Conservation (phyloP, 2,888 invertebrate species). For the Prionchulus punctatus region DNA sequence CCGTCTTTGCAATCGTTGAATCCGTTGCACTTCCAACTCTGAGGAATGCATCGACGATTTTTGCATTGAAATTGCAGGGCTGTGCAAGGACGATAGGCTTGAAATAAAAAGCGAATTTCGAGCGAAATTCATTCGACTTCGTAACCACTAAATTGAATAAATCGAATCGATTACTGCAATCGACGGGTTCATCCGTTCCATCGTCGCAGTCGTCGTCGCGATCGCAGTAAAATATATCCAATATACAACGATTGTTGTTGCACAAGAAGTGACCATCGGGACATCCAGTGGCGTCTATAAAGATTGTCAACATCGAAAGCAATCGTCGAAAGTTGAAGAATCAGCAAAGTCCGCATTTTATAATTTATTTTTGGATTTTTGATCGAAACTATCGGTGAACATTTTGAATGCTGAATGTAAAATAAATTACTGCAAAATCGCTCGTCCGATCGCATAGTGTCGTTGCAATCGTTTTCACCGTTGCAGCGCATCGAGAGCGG, state of each 20-base stretch:
- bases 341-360: too few species aligned
- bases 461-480: constrained; percentile 9
- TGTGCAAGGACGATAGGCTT: neutral
- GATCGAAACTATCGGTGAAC: too few species aligned
- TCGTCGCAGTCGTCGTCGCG: constrained; percentile 57
- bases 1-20: constrained; percentile 37
- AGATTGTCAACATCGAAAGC: constrained; percentile 63
- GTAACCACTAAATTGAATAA: too few species aligned
- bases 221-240: constrained; percentile 47
- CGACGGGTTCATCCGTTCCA: constrained; percentile 50
- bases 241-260: constrained; percentile 55
- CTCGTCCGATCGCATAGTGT: too few species aligned
- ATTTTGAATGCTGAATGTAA: too few species aligned
- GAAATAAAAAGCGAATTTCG: neutral
- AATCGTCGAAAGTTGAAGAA: too few species aligned
- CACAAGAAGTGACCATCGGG: constrained; percentile 47
- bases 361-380: too few species aligned
- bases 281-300: constrained; percentile 56
- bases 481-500: constrained; percentile 8
- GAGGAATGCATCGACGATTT: constrained; percentile 29
- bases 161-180: constrained; percentile 35
- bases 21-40: constrained; percentile 21
- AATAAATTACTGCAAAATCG: too few species aligned
- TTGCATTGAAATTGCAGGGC: constrained; percentile 13
- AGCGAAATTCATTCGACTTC: too few species aligned